Percentiles rank a stretch among this genome's conserved stretches.
phyloP scores from a whole-genome alignment of 2,888 invertebrate genomes.

The Cetonia aurata region DNA sequence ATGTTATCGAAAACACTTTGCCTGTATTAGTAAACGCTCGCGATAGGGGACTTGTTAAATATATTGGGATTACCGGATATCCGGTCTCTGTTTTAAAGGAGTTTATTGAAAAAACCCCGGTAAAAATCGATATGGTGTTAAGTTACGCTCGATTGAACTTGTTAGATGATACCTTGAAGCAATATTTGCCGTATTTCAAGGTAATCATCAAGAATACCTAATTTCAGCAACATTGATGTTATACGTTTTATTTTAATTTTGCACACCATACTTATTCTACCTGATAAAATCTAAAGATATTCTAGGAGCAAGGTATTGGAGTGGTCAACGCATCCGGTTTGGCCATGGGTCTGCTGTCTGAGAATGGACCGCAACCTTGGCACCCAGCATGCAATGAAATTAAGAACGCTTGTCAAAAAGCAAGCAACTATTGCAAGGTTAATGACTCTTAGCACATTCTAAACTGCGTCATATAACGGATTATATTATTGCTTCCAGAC shows the following conservation, averaged over 20 bases:
- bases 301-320: constrained; percentile 78
- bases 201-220: constrained; percentile 67
- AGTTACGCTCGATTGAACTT: constrained; percentile 86
- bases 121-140: constrained; percentile 77
- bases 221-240: background rate
- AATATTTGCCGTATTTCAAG: constrained; percentile 82
- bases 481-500: constrained; percentile 62
- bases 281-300: constrained; percentile 8
- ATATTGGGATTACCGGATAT: constrained; percentile 91
- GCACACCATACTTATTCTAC: no score
- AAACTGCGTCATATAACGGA: constrained; percentile 2
- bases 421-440: constrained; percentile 77
- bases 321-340: constrained; percentile 87
- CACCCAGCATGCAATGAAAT: constrained; percentile 80
- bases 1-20: constrained; percentile 87
- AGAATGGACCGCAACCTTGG: constrained; percentile 81
- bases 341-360: constrained; percentile 86
- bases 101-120: constrained; percentile 73
- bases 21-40: constrained; percentile 84
- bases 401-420: constrained; percentile 73
- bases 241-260: no score
- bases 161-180: constrained; percentile 80
- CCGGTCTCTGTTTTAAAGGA: constrained; percentile 82
- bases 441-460: background rate
- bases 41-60: constrained; percentile 78